Evolutionary conservation across 2,888 invertebrate species (phyloP).

Genomic region (Tinea semifulvella): DNA sequence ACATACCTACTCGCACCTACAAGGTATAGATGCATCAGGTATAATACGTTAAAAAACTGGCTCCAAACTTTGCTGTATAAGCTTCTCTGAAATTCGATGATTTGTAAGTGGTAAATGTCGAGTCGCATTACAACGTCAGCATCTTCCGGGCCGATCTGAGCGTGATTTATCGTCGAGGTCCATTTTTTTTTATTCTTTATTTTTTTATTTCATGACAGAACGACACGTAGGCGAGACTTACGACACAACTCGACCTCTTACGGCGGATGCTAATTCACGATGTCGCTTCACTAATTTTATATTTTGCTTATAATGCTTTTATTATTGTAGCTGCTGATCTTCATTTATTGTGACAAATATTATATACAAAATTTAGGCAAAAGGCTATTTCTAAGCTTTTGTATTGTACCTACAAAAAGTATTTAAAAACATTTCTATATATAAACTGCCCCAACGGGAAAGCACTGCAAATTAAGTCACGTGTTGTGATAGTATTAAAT

Average conservation of each 20-base stretch:
- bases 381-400: no score
- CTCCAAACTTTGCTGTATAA: neutral
- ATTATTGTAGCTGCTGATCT: slow-evolving; percentile 23
- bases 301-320: slow-evolving; percentile 21
- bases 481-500: no score
- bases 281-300: slow-evolving; percentile 39
- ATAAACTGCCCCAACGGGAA: no score
- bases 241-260: slow-evolving; percentile 27
- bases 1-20: no score
- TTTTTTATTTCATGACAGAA: slow-evolving; percentile 33
- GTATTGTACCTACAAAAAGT: no score
- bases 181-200: slow-evolving; percentile 35
- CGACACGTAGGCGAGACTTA: slow-evolving; percentile 37
- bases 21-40: neutral
- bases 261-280: slow-evolving; percentile 15
- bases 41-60: no score
- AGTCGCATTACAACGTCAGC: slow-evolving; percentile 28
- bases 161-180: slow-evolving; percentile 35
- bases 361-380: no score
- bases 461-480: no score
- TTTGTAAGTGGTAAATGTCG: neutral
- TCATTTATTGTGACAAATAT: neutral
- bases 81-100: neutral
- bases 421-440: no score
- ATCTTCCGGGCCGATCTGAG: slow-evolving; percentile 36